A percentile compares a stretch with the other conserved stretches of the same genome.
Conservation (phyloP, 2,797 vertebrate genomes). For the Catamblyrhynchus diadema region DNA sequence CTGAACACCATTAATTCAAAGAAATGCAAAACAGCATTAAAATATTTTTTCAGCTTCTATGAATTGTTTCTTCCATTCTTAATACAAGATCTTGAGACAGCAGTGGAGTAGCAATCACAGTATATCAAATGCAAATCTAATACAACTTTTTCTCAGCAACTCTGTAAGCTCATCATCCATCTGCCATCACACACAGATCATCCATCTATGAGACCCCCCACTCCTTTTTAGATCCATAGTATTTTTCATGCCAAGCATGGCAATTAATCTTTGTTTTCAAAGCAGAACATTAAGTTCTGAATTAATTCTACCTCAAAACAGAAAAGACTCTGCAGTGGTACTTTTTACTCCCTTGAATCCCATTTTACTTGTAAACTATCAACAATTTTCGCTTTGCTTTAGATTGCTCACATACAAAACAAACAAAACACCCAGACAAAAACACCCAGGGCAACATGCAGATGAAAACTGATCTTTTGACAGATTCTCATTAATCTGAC, state of each 20-base stretch:
- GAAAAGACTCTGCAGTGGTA: neutral
- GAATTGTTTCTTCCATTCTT: neutral
- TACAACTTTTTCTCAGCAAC: neutral
- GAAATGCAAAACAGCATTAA: neutral
- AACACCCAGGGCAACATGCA: accelerated
- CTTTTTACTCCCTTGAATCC: neutral
- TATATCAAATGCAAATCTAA: neutral
- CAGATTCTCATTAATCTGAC: neutral
- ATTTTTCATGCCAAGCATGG: neutral
- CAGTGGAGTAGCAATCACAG: neutral
- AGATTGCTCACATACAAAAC: neutral
- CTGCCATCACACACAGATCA: neutral
- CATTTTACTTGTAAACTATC: neutral
- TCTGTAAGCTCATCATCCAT: neutral
- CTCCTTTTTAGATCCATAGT: neutral
- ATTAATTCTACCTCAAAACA: neutral
- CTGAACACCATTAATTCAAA: neutral
- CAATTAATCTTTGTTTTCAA: neutral
- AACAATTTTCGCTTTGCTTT: neutral
- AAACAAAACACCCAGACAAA: neutral
- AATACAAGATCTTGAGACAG: neutral
- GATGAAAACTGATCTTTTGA: neutral
- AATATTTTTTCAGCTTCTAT: neutral
- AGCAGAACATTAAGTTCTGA: neutral
- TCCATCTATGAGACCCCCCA: too few relatives aligned